phyloP scores from a whole-genome alignment of 2,113 vertebrate species.

The Diphyllodes magnificus region DNA sequence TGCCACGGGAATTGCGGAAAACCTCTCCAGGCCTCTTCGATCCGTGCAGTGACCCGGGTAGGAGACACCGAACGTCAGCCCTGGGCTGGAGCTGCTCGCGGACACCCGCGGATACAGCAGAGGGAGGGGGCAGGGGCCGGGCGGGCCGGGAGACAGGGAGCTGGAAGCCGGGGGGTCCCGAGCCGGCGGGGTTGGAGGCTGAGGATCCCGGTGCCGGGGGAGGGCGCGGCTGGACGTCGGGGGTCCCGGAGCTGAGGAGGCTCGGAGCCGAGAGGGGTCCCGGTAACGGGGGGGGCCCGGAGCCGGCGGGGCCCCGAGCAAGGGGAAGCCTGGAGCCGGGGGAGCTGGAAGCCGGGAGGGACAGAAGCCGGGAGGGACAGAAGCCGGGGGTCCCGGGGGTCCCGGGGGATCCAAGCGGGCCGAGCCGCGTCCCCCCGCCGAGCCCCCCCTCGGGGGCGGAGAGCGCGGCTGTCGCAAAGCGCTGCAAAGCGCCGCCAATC shows the following conservation, averaged over 20 bases:
- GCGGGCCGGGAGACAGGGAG: rapidly evolving
- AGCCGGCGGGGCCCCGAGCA: too few relatives aligned
- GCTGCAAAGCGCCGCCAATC: constrained; percentile 19
- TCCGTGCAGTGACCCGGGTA: not conserved
- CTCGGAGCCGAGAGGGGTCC: too few relatives aligned
- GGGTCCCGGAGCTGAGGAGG: not conserved
- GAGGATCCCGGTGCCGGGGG: not conserved
- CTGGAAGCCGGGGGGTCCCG: not conserved
- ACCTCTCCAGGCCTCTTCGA: not conserved
- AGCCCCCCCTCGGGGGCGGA: not conserved
- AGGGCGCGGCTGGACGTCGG: not conserved
- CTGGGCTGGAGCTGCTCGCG: not conserved
- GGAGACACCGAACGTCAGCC: not conserved
- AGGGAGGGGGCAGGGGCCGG: not conserved
- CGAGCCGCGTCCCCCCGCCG: not conserved
- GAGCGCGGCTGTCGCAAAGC: not conserved
- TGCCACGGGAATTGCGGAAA: not conserved
- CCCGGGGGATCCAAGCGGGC: rapidly evolving
- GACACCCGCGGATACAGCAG: not conserved
- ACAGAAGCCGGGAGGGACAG: not conserved
- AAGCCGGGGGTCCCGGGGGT: not conserved
- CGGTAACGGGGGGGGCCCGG: too few relatives aligned
- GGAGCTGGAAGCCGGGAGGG: not conserved
- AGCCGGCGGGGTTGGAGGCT: not conserved
- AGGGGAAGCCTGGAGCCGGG: rapidly evolving